phyloP scores from a whole-genome alignment of 2,113 vertebrate genomes.

The Carlito syrichta region DNA sequence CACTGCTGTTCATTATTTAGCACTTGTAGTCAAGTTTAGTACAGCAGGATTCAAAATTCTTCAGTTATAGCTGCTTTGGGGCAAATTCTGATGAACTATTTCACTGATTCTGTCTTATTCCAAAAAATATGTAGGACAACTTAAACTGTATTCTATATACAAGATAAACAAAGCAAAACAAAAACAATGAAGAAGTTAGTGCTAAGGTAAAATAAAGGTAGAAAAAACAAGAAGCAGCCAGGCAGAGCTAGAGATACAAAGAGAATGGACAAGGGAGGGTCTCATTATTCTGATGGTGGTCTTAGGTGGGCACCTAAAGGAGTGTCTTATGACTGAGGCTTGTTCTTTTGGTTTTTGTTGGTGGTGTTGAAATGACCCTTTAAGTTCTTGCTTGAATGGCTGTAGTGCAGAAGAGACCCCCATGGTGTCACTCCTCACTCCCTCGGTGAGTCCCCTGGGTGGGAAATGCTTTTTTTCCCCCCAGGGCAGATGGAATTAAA shows the following conservation, averaged over 20 bases:
- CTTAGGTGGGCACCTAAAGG: not conserved
- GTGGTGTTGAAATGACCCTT: constrained; percentile 5
- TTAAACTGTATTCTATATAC: not conserved
- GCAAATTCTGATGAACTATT: constrained; percentile 23
- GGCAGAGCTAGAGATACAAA: not conserved
- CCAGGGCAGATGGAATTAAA: not conserved
- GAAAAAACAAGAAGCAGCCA: not conserved
- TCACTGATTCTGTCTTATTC: constrained; percentile 30
- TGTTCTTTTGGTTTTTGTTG: constrained; percentile 26
- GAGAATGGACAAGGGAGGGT: not conserved
- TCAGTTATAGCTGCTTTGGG: not conserved
- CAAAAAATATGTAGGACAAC: constrained; percentile 26
- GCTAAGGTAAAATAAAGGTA: constrained; percentile 8
- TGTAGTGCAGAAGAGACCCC: not conserved
- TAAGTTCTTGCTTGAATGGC: not conserved
- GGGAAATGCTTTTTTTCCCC: not conserved
- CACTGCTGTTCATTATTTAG: not conserved
- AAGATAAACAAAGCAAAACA: no score
- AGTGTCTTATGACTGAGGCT: not conserved
- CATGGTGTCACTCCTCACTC: not conserved
- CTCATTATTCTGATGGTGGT: not conserved
- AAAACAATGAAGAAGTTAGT: constrained; percentile 9
- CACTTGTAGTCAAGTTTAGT: not conserved
- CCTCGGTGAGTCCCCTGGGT: not conserved
- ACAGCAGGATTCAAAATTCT: not conserved